Percentiles rank a stretch among this genome's conserved stretches.
phyloP scores from a whole-genome alignment of 2,797 vertebrate species.

The Lerista edwardsae region DNA sequence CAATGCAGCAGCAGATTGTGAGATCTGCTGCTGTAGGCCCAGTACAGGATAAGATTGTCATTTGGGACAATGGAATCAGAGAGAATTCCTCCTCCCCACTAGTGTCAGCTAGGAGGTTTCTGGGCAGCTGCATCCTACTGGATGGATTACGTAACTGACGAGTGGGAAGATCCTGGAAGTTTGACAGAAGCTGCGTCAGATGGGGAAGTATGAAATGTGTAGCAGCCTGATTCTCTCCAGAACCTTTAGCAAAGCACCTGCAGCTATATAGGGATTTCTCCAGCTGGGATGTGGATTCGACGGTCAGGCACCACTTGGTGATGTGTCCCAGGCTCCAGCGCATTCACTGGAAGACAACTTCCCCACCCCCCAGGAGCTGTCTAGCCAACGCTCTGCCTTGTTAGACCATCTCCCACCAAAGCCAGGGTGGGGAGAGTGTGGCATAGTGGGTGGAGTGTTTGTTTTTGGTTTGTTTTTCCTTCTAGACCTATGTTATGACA shows the following conservation, averaged over 20 bases:
- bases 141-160: neutral
- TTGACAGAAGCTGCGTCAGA: neutral
- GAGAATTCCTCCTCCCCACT: neutral
- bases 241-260: neutral
- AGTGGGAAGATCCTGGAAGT: neutral
- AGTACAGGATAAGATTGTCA: too few relatives aligned
- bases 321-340: too few relatives aligned
- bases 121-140: neutral
- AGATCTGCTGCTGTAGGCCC: too few relatives aligned
- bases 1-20: too few relatives aligned
- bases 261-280: neutral
- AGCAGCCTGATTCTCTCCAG: neutral
- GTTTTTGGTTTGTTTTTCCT: neutral
- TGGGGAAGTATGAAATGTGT: neutral
- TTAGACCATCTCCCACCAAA: too few relatives aligned
- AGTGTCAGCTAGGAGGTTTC: neutral
- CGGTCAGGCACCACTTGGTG: neutral
- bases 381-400: too few relatives aligned
- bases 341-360: too few relatives aligned
- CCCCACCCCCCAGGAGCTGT: too few relatives aligned
- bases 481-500: neutral
- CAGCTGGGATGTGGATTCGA: neutral
- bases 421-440: too few relatives aligned
- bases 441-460: neutral
- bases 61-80: neutral